These are phyloP conservation scores for Bemisia tabaci DNA, from an alignment of 1,140 invertebrate species.

Conservation along the genomic window DNA sequence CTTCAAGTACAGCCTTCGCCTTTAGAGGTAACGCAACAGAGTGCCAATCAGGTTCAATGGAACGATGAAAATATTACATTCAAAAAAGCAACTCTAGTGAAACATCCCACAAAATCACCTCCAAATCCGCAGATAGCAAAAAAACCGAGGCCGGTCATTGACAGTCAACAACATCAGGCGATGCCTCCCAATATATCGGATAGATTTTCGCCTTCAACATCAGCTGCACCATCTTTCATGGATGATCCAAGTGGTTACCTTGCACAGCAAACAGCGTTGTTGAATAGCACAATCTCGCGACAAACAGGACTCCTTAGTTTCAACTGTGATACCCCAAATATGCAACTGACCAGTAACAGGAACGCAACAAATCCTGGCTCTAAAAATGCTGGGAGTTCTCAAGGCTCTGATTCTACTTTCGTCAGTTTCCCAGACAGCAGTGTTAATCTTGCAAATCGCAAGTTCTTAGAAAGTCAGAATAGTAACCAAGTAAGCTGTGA, in stretches of 20 bases:
- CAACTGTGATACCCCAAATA: too few relatives aligned
- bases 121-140: constrained; percentile 24
- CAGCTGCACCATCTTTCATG: constrained; percentile 52
- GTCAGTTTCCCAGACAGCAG: too few relatives aligned
- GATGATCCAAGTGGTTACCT: constrained; percentile 80
- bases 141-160: constrained; percentile 39
- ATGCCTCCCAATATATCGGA: constrained; percentile 42
- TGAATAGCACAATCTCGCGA: constrained; percentile 68
- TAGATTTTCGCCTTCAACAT: constrained; percentile 12
- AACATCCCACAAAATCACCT: constrained; percentile 17
- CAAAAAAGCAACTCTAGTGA: constrained; percentile 10
- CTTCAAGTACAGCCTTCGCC: too few relatives aligned
- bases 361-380: constrained; percentile 11
- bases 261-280: constrained; percentile 65
- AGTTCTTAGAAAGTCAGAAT: too few relatives aligned
- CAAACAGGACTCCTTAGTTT: constrained; percentile 40
- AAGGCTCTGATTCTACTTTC: too few relatives aligned
- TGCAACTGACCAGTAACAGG: too few relatives aligned
- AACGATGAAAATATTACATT: constrained; percentile 5
- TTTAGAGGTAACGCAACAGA: too few relatives aligned
- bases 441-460: too few relatives aligned
- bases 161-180: constrained; percentile 15
- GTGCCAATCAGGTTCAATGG: constrained; percentile 21
- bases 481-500: too few relatives aligned
- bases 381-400: constrained; percentile 14